Evolutionary conservation across 1,140 invertebrate genomes (phyloP), one percentile per base, ranked within the genome.

Genomic region (Drosophila suzukii): DNA sequence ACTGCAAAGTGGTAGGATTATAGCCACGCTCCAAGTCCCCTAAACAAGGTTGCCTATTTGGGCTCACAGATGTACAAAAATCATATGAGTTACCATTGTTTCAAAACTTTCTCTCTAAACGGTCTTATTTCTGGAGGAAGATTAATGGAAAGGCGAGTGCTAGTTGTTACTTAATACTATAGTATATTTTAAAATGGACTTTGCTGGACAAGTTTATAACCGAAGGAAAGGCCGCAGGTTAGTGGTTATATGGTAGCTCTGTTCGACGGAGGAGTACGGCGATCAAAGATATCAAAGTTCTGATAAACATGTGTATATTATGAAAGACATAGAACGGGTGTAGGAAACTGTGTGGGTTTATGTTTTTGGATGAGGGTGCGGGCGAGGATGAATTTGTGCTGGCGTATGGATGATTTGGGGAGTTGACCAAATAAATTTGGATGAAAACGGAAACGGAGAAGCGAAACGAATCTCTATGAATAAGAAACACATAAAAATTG

Each of bases 401-500:
- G 6, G 32, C 51, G 56, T 5, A 50, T 50, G 47, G 27, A 27
- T 47, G 46, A 47, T n/a, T 8, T 34, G 6, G 32, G 32, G 32
- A 24, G 30, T 38, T 4, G 24, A 39, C 24, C 13, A 49, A 46
- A 27, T 13, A 36, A 47, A 66, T n/a, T 11, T 17, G 38, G n/a
- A 41, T 51, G 24, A 4, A 36, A 30, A 6, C 20, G 34, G 15
- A 47, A 15, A 41, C 7, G 39, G n/a, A 15, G 27, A 36, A n/a
- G 53, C 53, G 20, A 50, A 41, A 36, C 38, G 30, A 38, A 63
- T 62, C 20, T 75, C 51, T 49, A 59, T 57, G 44, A 83, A 88
- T 88, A 88, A 84, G 83, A 91, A 91, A 91, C 70, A 84, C 83
- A 81, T 88, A 58, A 60, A 83, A 67, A 77, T 80, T 56, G 53